A percentile compares a stretch with the other conserved stretches of the same genome.
phyloP scores from a whole-genome alignment of 2,113 vertebrate species.

The Pedetes capensis region DNA sequence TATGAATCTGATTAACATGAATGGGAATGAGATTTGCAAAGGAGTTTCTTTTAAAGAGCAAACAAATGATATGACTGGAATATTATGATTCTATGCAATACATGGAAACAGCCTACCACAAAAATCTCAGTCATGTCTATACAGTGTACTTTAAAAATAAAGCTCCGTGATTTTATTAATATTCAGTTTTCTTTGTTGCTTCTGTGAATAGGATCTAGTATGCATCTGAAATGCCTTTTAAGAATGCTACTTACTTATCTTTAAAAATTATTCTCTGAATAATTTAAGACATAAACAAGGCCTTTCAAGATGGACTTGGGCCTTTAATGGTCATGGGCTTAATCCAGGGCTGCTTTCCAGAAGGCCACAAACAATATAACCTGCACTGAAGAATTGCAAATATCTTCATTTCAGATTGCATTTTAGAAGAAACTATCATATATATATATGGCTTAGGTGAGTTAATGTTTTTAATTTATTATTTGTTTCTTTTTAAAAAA shows the following conservation, averaged over 20 bases:
- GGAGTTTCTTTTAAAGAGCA: background rate
- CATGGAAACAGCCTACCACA: background rate
- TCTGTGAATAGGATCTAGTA: background rate
- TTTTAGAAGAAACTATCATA: conserved; percentile 25
- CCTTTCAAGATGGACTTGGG: background rate
- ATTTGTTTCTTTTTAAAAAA: background rate
- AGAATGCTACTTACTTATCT: background rate
- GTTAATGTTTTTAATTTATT: background rate
- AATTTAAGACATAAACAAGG: conserved; percentile 6
- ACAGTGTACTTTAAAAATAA: conserved; percentile 6
- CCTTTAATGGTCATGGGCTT: background rate
- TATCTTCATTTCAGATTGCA: background rate
- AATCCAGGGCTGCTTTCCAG: background rate
- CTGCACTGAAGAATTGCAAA: background rate
- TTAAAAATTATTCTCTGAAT: conserved; percentile 28
- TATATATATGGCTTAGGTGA: background rate
- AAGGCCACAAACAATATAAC: conserved; percentile 2
- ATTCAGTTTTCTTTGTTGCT: conserved; percentile 14
- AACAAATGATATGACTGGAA: background rate
- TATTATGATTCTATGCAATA: background rate
- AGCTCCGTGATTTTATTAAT: background rate
- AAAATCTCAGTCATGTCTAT: background rate
- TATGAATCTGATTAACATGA: conserved; percentile 3
- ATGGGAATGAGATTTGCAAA: conserved; percentile 9
- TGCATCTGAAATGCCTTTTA: background rate